Conservation (phyloP, 2,888 invertebrate genomes). For the Noctuana brunneofusca region DNA sequence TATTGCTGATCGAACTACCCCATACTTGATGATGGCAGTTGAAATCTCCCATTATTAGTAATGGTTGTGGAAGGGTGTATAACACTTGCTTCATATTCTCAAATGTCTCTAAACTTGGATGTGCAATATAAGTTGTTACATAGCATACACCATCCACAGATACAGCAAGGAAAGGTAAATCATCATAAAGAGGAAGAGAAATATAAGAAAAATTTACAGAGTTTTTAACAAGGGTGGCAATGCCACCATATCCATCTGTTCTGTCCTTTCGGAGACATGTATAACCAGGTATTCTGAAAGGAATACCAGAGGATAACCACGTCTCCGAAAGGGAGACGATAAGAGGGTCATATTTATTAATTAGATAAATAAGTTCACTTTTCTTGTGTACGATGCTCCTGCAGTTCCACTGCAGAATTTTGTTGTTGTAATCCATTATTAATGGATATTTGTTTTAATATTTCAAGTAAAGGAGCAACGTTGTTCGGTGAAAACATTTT, state of each 20-base stretch:
- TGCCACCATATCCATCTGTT: conserved; percentile 26
- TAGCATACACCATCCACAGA: background rate
- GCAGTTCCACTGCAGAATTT: background rate
- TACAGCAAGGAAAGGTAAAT: no score
- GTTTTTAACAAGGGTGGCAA: conserved; percentile 22
- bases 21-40: background rate
- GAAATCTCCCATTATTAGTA: background rate
- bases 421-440: background rate
- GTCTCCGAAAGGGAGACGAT: conserved; percentile 23
- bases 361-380: conserved; percentile 7
- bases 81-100: background rate
- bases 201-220: background rate
- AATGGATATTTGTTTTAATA: background rate
- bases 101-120: background rate
- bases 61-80: background rate
- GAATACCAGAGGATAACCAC: conserved; percentile 7
- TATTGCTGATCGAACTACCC: background rate
- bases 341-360: conserved; percentile 23
- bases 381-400: background rate
- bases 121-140: background rate
- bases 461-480: background rate
- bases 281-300: conserved; percentile 17
- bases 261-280: conserved; percentile 19
- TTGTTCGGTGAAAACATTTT: background rate
- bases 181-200: no score